Base-by-base conservation (phyloP, 2,113 vertebrate genomes). In the Varanus salvator region DNA sequence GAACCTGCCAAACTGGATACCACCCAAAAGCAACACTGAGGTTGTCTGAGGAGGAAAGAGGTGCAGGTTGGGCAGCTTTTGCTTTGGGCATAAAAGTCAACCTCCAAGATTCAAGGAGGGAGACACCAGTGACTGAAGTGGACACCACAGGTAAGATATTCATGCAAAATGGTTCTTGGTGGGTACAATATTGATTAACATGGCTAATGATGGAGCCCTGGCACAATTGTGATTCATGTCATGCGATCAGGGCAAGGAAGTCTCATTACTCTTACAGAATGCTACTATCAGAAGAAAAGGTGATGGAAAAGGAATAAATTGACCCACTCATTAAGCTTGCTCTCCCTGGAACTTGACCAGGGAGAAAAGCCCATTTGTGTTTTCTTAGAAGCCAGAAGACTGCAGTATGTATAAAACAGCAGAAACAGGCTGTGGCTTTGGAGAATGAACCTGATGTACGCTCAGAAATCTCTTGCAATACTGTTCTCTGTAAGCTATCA, bases 261-360 rank as follows among this genome's bases (percentile, higher is more conserved):
- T 48, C 89, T 71, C 94, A 87, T 92, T n/a, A 25, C 17, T 71
- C 54, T 90, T 92, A 89, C 60, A 84, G 19, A 64, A 50, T 66
- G 25, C 21, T 85, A 90, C 44, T 92, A 91, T 93, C 86, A 81
- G 87, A 91, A 93, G 88, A 93, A 92, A 92, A 96, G 94, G 34
- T 93, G 85, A 87, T 94, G 91, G 91, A 94, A 90, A 94, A 92
- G 86, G 71, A 94, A 50, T 52, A 72, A 85, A 23, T 93, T 75
- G 86, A 89, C 34, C 48, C 80, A 78, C 3, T 76, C 17, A 34
- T 83, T 64, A 81, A 31, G 60, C 15, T 64, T 69, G 14, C 84
- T 75, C 14, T 64, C 25, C 64, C 38, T 0, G 17, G 77, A 87
- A 52, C 44, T 48, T 89, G 72, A 68, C 27, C 48, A 29, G 69